These are phyloP conservation scores for Euclidia mi DNA, from an alignment of 2,888 invertebrate genomes.

Conservation along the genomic window DNA sequence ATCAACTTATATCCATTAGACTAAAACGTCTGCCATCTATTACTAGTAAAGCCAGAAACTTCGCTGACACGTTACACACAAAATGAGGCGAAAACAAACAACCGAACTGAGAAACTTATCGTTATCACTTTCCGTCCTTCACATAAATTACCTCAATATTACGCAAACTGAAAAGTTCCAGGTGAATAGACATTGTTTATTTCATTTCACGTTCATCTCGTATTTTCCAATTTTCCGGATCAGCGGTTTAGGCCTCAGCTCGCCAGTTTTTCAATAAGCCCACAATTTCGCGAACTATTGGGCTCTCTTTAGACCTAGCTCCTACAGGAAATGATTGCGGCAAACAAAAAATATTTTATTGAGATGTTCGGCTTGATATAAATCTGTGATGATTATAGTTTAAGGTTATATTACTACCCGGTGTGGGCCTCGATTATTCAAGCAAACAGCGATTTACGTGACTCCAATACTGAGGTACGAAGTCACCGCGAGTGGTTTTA, in stretches of 20 bases:
- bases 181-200: conserved; percentile 15
- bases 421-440: too few species aligned
- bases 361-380: too few species aligned
- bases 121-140: conserved; percentile 9
- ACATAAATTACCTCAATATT: conserved; percentile 9
- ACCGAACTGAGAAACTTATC: background rate
- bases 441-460: too few species aligned
- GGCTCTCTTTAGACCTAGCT: conserved; percentile 3
- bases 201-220: conserved; percentile 19
- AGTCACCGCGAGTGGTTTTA: too few species aligned
- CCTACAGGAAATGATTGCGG: too few species aligned
- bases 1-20: too few species aligned
- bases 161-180: conserved; percentile 19
- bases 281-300: conserved; percentile 22
- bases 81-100: background rate
- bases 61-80: background rate
- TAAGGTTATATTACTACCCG: too few species aligned
- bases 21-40: too few species aligned
- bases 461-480: too few species aligned
- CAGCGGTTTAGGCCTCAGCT: conserved; percentile 10
- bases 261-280: conserved; percentile 29
- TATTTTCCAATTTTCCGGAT: conserved; percentile 38
- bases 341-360: too few species aligned
- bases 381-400: too few species aligned
- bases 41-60: too few species aligned